A percentile compares a stretch with the other conserved stretches of the same genome.
Conservation (phyloP, 2,113 vertebrate genomes). For the Chaetodon trifascialis region DNA sequence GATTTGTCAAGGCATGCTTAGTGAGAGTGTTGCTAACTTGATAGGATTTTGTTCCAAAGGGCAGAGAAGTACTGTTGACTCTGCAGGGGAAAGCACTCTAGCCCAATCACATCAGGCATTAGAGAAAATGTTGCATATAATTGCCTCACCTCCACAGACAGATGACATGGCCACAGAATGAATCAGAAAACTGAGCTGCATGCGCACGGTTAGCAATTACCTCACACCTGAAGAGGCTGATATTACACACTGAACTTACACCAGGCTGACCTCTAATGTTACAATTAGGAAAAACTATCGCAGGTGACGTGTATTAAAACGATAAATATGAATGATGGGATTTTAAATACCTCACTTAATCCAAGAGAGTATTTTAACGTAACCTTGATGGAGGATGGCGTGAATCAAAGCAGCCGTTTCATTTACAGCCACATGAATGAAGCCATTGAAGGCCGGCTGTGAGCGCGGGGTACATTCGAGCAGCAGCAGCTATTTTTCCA, state of each 20-base stretch:
- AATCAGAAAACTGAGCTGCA: constrained; percentile 46
- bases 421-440: constrained; percentile 46
- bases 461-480: constrained; percentile 36
- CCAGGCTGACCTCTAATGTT: constrained; percentile 29
- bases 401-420: constrained; percentile 54
- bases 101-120: constrained; percentile 22
- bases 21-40: constrained; percentile 37
- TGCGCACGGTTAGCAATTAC: constrained; percentile 34
- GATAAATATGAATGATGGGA: constrained; percentile 39
- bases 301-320: constrained; percentile 18
- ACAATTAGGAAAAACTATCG: constrained; percentile 11
- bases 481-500: constrained; percentile 44
- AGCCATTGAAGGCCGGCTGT: constrained; percentile 44
- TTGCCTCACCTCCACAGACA: constrained; percentile 49
- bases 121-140: constrained; percentile 47
- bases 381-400: constrained; percentile 29
- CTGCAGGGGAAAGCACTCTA: constrained; percentile 36
- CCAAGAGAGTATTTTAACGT: constrained; percentile 33
- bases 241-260: constrained; percentile 17
- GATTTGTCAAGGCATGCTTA: constrained; percentile 49
- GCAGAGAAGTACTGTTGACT: constrained; percentile 32
- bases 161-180: constrained; percentile 39
- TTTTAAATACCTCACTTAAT: constrained; percentile 52
- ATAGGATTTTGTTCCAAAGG: constrained; percentile 46
- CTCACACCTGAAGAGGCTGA: constrained; percentile 19